Evolutionary conservation across 92 coral and sea anemone species (phyloP).

Genomic region (Nematostella vectensis): DNA sequence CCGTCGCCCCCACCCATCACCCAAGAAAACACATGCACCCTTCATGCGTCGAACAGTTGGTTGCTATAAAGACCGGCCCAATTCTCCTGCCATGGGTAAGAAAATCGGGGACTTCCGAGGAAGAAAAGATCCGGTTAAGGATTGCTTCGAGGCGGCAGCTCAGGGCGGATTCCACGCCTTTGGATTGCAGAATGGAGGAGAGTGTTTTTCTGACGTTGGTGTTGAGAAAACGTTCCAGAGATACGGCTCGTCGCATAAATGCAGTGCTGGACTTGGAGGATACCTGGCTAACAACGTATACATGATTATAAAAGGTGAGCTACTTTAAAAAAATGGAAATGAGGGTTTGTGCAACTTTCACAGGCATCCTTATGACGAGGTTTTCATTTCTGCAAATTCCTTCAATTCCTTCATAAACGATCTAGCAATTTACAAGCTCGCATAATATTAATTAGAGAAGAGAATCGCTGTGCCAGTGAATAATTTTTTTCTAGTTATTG

Average conservation of each 20-base stretch:
- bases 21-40: background rate
- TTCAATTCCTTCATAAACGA: no score
- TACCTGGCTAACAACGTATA: background rate
- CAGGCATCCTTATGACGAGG: no score
- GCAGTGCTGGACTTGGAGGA: constrained; percentile 7
- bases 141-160: constrained; percentile 8
- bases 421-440: no score
- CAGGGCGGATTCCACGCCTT: constrained; percentile 3
- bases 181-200: constrained; percentile 21
- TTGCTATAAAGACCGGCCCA: constrained; percentile 7
- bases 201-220: constrained; percentile 3
- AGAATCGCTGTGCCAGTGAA: no score
- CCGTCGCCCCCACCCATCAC: background rate
- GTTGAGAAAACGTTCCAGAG: constrained; percentile 1
- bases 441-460: no score
- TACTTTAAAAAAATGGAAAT: no score
- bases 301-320: background rate
- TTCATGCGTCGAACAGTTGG: constrained; percentile 9
- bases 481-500: no score
- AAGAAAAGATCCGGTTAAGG: background rate
- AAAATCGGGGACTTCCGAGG: constrained; percentile 2
- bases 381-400: no score
- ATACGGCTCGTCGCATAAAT: constrained; percentile 7
- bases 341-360: no score
- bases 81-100: background rate